Evolutionary conservation across 37 sponge, comb jelly and placozoan species (phyloP), one percentile per base, ranked within the genome.

Genomic region (Crambe crambe): DNA sequence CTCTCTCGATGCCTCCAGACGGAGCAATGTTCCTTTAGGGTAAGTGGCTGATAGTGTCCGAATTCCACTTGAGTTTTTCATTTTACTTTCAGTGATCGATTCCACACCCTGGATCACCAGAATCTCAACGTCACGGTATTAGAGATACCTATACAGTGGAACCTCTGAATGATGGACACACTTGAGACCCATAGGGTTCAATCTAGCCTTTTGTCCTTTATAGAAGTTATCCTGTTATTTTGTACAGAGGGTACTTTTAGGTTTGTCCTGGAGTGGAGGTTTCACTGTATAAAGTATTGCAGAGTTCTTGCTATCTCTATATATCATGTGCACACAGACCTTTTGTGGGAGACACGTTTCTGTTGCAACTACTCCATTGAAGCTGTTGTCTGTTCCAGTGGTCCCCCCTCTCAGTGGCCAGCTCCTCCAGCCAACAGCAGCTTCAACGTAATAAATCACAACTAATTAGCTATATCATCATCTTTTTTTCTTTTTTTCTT

Each of bases 301-400:
- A n/a, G n/a, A n/a, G n/a, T n/a, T n/a, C n/a, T n/a, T n/a, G n/a
- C n/a, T n/a, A n/a, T n/a, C n/a, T n/a, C n/a, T n/a, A n/a, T n/a
- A n/a, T n/a, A n/a, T 3, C 38, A 38, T 37, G 9, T 8, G 27
- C 20, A 30, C 21, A 18, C 72, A 94, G 94, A 73, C 91, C 37
- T 87, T 89, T 81, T 86, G 90, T 80, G 90, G 94, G 43, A 80
- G 94, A 20, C 77, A 90, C 58, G 80, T 94, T 27, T 82, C 84
- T 25, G 84, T 94, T 40, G 74, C 73, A 15, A 94, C 90, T 4
- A 83, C 81, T 65, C 92, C 88, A 30, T 61, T 83, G 81, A 92
- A 87, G 69, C 65, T 92, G 31, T 75, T 87, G 44, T 8, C 79
- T 21, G 66, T 2, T 17, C 43, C 72, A n/a, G 47, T 68, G 6